A percentile compares a stretch with the other conserved stretches of the same genome.
Conservation (phyloP, 2,888 invertebrate genomes). For the Xestia c-nigrum region DNA sequence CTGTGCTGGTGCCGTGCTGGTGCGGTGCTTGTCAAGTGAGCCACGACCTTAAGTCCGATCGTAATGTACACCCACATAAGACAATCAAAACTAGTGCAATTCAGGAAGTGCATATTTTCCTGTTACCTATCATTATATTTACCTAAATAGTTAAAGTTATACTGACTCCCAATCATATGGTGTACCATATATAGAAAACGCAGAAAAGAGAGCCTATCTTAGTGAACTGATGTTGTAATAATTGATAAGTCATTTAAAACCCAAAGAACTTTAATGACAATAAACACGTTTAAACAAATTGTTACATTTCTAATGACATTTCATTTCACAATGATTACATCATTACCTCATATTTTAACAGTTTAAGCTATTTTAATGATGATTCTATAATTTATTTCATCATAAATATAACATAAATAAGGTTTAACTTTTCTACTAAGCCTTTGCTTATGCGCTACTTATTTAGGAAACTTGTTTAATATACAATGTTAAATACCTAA, state of each 20-base stretch:
- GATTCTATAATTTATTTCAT: neutral
- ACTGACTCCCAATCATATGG: neutral
- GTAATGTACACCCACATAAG: neutral
- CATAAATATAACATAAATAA: conserved; percentile 18
- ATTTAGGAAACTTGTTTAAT: neutral
- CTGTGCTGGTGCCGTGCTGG: too few relatives aligned
- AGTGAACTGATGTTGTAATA: neutral
- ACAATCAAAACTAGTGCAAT: neutral
- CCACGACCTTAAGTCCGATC: too few relatives aligned
- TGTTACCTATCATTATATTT: neutral
- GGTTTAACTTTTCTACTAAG: conserved; percentile 18
- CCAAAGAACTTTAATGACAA: conserved; percentile 4
- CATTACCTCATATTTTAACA: conserved; percentile 7
- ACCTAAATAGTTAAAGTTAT: neutral
- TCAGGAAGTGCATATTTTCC: neutral
- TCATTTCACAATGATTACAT: conserved; percentile 3
- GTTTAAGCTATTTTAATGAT: conserved; percentile 5
- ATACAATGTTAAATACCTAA: conserved; percentile 1
- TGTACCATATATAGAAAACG: neutral
- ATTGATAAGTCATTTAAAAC: neutral
- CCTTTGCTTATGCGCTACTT: neutral
- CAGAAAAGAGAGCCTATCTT: neutral
- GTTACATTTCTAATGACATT: neutral
- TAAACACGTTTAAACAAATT: conserved; percentile 12
- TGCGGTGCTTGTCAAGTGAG: too few relatives aligned